A percentile compares a stretch with the other conserved stretches of the same genome.
phyloP scores from a whole-genome alignment of 2,113 vertebrate genomes.

The Mesembrinibis cayennensis region DNA sequence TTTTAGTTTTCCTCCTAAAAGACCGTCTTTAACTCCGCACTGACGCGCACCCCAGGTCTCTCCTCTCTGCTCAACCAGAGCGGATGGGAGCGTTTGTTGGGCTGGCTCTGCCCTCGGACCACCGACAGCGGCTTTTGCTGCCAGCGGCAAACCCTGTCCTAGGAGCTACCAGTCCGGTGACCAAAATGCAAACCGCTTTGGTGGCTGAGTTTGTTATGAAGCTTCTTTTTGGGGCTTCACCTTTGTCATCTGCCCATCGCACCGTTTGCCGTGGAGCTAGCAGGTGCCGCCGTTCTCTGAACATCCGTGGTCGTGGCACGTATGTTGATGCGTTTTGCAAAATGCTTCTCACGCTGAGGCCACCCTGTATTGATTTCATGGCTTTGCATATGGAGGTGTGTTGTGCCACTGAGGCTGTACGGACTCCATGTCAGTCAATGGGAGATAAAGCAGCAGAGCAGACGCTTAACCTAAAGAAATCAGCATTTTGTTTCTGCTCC shows the following conservation, averaged over 20 bases:
- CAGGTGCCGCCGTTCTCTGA: rapidly evolving
- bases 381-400: rapidly evolving
- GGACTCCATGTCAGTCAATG: rapidly evolving
- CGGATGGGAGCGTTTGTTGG: background rate
- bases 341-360: rapidly evolving
- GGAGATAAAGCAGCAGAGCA: background rate
- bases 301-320: rapidly evolving
- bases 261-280: background rate
- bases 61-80: background rate
- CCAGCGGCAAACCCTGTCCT: background rate
- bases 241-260: background rate
- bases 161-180: rapidly evolving
- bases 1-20: background rate
- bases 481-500: background rate
- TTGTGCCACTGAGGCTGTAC: background rate
- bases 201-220: background rate
- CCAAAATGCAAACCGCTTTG: background rate
- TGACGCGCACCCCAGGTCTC: background rate
- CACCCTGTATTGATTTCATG: background rate
- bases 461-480: background rate
- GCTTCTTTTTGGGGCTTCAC: background rate
- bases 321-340: background rate
- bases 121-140: rapidly evolving
- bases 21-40: background rate
- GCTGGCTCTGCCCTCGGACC: background rate